Base-by-base conservation (phyloP, 1,140 invertebrate genomes). In the Spodoptera litura region DNA sequence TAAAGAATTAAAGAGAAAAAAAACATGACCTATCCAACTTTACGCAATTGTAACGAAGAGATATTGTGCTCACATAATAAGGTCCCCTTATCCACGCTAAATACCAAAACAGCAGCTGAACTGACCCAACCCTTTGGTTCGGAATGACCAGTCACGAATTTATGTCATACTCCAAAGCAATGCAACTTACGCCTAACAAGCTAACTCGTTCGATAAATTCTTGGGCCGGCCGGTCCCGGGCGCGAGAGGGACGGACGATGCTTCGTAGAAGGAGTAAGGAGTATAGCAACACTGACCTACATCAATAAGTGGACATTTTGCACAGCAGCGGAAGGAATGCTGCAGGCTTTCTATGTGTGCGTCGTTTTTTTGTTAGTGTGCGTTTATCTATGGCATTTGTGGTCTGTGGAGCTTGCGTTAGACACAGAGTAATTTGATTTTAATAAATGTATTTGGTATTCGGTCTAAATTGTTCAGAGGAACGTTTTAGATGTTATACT, bases 281-380 rank as follows among this genome's bases (percentile, higher is more conserved):
- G 75, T 10, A 58, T 58, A 35, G 55, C 56, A 25, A 61, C 62
- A 81, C 80, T 85, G 83, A 85, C 83, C 83, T 85, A 85, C 83
- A 85, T 85, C 83, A 85, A 85, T 78, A 73, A 74, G 61, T 80
- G 80, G 83, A 83, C 78, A 83, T 75, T 83, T 80, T 62, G 78
- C 81, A 38, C 76, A 64, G 51, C 27, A 64, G 27, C 27, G 73
- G 73, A 64, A 75, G 73, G 73, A 75, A 75, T 75, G 73, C 49
- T 53, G 73, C 44, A 53, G 59, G 27, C 49, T 25, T 35, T 49
- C 3, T 20, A 15, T 38, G 58, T 62, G 56, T 64, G 73, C 13
- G 73, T 75, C 20, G 44, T n/a, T 25, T 20, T 12, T 51, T 10
- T 74, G 10, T 53, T 44, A 10, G 73, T 55, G 38, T 75, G 59